Evolutionary conservation across 2,113 vertebrate genomes (phyloP).

Genomic region (Numenius arquata): DNA sequence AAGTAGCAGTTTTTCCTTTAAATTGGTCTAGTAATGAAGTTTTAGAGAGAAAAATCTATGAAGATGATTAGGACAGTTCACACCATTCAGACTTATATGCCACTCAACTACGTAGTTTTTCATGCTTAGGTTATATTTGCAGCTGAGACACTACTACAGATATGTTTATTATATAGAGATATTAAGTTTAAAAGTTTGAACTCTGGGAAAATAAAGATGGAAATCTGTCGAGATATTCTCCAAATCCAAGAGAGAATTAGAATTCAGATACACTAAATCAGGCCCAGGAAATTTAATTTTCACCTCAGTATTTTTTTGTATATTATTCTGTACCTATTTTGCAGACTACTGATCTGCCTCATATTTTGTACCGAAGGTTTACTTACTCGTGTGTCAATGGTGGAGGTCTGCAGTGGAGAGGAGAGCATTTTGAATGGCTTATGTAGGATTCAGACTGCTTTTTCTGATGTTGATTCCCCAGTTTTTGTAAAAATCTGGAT

Average conservation of each 20-base stretch:
- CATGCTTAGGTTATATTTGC: not conserved
- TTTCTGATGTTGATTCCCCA: not conserved
- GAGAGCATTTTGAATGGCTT: not conserved
- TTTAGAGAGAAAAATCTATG: not conserved
- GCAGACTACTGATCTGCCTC: not conserved
- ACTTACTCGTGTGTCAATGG: not conserved
- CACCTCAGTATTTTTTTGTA: not conserved
- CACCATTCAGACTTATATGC: not conserved
- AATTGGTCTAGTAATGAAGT: not conserved
- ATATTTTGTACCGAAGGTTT: not conserved
- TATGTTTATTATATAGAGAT: not conserved
- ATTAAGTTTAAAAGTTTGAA: not conserved
- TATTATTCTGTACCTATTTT: not conserved
- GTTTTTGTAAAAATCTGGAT: not conserved
- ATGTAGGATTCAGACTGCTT: not conserved
- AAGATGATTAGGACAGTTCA: not conserved
- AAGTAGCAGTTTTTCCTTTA: not conserved
- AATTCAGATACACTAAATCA: not conserved
- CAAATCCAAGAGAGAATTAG: not conserved
- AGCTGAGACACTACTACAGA: not conserved
- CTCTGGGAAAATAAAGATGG: not conserved
- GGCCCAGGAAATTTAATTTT: not conserved
- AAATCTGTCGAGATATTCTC: not conserved
- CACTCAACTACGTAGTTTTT: not conserved
- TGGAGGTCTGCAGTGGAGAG: not conserved